These are phyloP conservation scores for Leptinotarsa undecemlineata DNA, from an alignment of 1,140 invertebrate species.

Conservation along the genomic window DNA sequence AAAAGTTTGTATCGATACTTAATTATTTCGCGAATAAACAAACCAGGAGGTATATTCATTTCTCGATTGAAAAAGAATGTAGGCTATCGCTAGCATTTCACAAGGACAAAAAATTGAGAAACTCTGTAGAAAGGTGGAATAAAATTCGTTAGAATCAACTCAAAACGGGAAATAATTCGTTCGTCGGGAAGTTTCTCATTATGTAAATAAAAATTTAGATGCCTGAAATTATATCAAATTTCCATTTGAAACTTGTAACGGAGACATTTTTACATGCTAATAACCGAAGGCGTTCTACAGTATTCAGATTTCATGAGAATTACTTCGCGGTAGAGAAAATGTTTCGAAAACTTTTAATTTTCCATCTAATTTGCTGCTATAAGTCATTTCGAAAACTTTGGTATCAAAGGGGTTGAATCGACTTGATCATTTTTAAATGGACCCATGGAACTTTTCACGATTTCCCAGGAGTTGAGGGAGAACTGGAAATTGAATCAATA, in stretches of 20 bases:
- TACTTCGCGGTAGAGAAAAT: slow-evolving; percentile 14
- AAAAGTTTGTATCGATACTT: too few species aligned
- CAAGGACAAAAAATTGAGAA: too few species aligned
- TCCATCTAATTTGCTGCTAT: slow-evolving; percentile 25
- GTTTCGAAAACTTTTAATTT: slow-evolving; percentile 27
- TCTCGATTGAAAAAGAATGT: too few species aligned
- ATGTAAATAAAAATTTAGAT: slow-evolving; percentile 26
- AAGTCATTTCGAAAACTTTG: slow-evolving; percentile 21
- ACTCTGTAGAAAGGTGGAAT: too few species aligned
- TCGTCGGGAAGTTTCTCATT: slow-evolving; percentile 5
- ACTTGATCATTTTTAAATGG: slow-evolving; percentile 14
- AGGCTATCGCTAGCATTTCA: too few species aligned
- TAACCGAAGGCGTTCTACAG: slow-evolving; percentile 24
- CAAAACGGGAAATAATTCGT: slow-evolving; percentile 8
- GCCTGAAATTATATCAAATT: slow-evolving; percentile 24
- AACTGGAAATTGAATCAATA: slow-evolving; percentile 2
- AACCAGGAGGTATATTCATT: too few species aligned
- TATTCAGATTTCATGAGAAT: slow-evolving; percentile 23
- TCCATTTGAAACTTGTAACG: slow-evolving; percentile 26
- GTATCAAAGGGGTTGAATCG: slow-evolving; percentile 6
- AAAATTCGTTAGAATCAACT: too few species aligned
- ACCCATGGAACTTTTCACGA: not conserved
- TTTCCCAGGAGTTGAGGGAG: not conserved
- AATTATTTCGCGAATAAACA: too few species aligned
- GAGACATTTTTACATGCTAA: slow-evolving; percentile 27